Conservation (phyloP, 2,113 vertebrate genomes). For the Mormyrus lacerda region DNA sequence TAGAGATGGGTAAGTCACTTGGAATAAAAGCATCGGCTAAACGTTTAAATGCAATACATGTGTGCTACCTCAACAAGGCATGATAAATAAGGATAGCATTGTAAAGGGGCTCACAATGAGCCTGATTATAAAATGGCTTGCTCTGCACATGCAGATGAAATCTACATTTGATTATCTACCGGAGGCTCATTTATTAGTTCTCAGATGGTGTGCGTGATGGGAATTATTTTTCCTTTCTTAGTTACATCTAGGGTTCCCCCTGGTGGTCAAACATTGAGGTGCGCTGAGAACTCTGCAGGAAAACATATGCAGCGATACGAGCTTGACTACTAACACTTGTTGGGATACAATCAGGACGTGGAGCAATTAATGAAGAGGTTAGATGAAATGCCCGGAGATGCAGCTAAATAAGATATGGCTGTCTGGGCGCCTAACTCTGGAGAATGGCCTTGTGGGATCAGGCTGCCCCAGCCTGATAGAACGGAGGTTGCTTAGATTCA, state of each 20-base stretch:
- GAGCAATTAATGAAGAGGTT: background rate
- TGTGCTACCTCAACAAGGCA: background rate
- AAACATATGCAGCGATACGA: background rate
- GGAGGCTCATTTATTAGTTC: slow-evolving; percentile 1
- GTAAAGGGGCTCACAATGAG: background rate
- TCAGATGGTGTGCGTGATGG: background rate
- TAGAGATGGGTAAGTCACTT: background rate
- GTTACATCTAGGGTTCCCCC: slow-evolving; percentile 11
- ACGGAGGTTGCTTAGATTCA: background rate
- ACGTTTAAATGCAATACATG: background rate
- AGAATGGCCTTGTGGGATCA: background rate
- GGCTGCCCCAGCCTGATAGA: background rate
- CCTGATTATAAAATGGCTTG: background rate
- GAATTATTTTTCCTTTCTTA: slow-evolving; percentile 1
- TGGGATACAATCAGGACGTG: background rate
- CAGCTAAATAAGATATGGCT: slow-evolving; percentile 26
- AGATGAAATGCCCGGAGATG: slow-evolving; percentile 19
- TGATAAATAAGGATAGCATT: background rate
- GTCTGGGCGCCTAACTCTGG: background rate
- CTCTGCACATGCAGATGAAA: background rate
- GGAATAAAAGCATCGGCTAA: background rate
- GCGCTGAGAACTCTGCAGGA: background rate
- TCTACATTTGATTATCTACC: slow-evolving; percentile 11
- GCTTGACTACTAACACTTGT: background rate
- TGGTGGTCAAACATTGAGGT: slow-evolving; percentile 17